Percentiles rank a stretch among this genome's conserved stretches.
These are phyloP conservation scores for Ciconia stormi DNA, from an alignment of 2,113 vertebrate species.

Conservation along the genomic window DNA sequence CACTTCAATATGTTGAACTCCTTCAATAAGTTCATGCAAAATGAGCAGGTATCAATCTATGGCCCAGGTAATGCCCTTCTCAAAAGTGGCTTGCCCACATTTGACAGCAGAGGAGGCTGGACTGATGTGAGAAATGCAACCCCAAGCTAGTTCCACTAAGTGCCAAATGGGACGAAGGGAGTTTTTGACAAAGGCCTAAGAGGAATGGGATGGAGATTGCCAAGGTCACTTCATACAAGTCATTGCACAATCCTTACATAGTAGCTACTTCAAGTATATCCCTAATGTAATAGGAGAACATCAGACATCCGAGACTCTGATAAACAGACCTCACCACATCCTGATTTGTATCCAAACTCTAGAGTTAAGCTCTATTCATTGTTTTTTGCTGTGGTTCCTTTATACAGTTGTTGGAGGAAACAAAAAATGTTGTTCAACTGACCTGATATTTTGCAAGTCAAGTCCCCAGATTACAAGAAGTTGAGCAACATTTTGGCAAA, in stretches of 20 bases:
- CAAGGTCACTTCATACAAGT: neutral
- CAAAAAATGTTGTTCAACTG: neutral
- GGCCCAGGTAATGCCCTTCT: neutral
- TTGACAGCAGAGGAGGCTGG: neutral
- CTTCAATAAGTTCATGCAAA: neutral
- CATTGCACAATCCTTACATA: neutral
- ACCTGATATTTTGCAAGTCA: slow-evolving; percentile 27
- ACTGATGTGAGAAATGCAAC: neutral
- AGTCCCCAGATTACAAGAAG: slow-evolving; percentile 1
- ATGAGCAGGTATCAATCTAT: neutral
- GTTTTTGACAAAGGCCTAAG: neutral
- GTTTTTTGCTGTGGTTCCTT: neutral
- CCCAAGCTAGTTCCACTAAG: neutral
- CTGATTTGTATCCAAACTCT: neutral
- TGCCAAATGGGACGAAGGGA: neutral
- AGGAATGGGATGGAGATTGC: neutral
- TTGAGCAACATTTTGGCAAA: slow-evolving; percentile 45
- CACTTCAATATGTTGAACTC: neutral
- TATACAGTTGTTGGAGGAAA: neutral
- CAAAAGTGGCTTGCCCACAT: neutral
- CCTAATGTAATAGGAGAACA: slow-evolving; percentile 14
- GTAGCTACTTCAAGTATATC: neutral
- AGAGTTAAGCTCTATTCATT: neutral
- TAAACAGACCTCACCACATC: slow-evolving; percentile 57
- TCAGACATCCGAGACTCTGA: neutral